These are phyloP conservation scores for Ecdyonurus torrentis DNA, from an alignment of 2,888 invertebrate genomes.

Conservation along the genomic window DNA sequence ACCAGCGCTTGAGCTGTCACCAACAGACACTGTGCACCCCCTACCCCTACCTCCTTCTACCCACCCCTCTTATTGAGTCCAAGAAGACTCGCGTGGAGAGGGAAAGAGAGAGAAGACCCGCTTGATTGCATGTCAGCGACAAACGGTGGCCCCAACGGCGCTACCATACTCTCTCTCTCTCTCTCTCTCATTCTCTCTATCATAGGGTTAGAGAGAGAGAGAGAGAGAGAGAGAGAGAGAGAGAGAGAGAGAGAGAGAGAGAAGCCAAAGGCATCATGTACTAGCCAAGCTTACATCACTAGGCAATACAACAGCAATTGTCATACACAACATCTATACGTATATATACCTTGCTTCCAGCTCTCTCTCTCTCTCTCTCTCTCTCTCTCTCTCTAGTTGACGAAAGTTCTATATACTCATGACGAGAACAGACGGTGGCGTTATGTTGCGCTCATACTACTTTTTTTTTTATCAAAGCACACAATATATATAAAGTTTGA, in stretches of 20 bases:
- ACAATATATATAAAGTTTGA: background rate
- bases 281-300: background rate
- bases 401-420: too few relatives aligned
- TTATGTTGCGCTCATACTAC: background rate
- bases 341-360: background rate
- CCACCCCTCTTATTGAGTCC: background rate
- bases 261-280: too few relatives aligned
- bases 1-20: background rate
- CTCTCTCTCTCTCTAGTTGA: too few relatives aligned
- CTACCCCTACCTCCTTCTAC: too few relatives aligned
- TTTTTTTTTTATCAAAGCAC: background rate
- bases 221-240: too few relatives aligned
- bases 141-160: conserved; percentile 13
- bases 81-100: background rate
- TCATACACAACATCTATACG: background rate
- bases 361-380: too few relatives aligned
- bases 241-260: too few relatives aligned
- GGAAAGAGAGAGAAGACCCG: conserved; percentile 9
- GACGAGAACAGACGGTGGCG: too few relatives aligned
- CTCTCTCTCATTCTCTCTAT: too few relatives aligned
- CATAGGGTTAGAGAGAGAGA: too few relatives aligned
- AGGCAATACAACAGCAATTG: too few relatives aligned
- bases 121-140: conserved; percentile 17
- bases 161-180: too few relatives aligned
- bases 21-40: background rate